Base-by-base conservation (phyloP, 2,113 vertebrate species). In the Prionailurus bengalensis region DNA sequence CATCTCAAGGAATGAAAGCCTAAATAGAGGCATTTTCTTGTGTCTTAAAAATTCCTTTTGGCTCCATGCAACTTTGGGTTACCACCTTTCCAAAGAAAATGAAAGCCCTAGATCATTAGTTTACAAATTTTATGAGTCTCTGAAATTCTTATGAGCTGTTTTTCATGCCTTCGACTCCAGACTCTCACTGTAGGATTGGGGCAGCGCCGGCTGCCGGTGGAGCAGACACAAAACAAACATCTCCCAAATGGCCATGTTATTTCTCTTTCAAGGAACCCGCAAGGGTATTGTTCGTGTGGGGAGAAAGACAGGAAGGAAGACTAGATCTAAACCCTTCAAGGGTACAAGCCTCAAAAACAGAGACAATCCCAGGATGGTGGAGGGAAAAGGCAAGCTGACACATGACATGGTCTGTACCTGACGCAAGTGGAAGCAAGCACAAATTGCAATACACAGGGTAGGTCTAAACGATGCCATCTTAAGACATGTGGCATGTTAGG, bases 31-130 rank as follows among this genome's bases (percentile, higher is more conserved):
- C 95, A 97, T 91, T 89, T 96, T 93, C 53, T 95, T 93, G 7
- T 76, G 79, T 96, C 74, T 92, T 96, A 97, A 98, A 97, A 97
- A 96, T 87, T 94, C 92, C 53, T 81, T 91, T 95, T 96, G 97
- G 95, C 95, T 89, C 45, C 73, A 23, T 71, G 70, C 13, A 97
- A 89, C 55, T 81, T 85, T 87, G 86, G 39, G 51, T 97, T 96
- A 93, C 93, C 93, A 94, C 96, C 79, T 95, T 97, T 98, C 98
- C 97, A 98, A 97, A 95, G 96, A 97, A 97, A 98, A 98, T 96
- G 96, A 95, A 97, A 96, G 82, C 51, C 36, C 96, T 66, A 90
- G 93, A 96, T 94, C 93, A 96, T 96, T 95, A 96, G 95, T 97
- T 98, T 97, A 95, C 92, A 97, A 98, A 97, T 58, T 95, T 97